Evolutionary conservation across 1,140 invertebrate genomes (phyloP), one percentile per base, ranked within the genome.

Genomic region (Calosoma granatense): DNA sequence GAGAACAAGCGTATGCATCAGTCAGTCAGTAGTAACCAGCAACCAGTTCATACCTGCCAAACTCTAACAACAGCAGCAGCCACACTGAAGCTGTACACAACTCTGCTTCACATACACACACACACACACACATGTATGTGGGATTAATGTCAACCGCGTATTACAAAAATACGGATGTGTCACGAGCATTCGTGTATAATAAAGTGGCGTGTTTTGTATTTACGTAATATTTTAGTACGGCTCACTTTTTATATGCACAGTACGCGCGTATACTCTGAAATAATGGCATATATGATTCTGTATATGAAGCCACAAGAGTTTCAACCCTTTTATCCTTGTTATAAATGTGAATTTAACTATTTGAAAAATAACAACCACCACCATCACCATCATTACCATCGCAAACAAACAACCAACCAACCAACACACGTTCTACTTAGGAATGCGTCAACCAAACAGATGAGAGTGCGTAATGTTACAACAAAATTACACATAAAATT

Each of bases 161-260:
- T 47, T 47, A 47, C 41, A 47, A 47, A 47, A 47, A 47, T 47
- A 47, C 41, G 41, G 15, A 47, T 17, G 17, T 47, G 41, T 47
- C 41, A 47, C 41, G 41, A 47, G 41, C 41, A 47, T 47, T 47
- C 41, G 41, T 47, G 41, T 47, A 47, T 47, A 47, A 47, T 47
- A 17, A 47, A 47, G 41, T 47, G 41, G 41, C 41, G 41, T 47
- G 41, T 47, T 47, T 47, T 47, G 41, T 47, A 47, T 47, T 47
- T 47, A 47, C 41, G 41, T 47, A 47, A 47, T 47, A 47, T 47
- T 47, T 47, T 47, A 47, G 17, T 47, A 47, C 41, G 41, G 41
- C 6, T 47, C 41, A 47, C 41, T 47, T 47, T 47, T 47, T 47
- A 36, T 36, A 36, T 36, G n/a, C n/a, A n/a, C n/a, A 36, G 6